phyloP scores from a whole-genome alignment of 2,888 invertebrate genomes.

The Operophtera brumata region DNA sequence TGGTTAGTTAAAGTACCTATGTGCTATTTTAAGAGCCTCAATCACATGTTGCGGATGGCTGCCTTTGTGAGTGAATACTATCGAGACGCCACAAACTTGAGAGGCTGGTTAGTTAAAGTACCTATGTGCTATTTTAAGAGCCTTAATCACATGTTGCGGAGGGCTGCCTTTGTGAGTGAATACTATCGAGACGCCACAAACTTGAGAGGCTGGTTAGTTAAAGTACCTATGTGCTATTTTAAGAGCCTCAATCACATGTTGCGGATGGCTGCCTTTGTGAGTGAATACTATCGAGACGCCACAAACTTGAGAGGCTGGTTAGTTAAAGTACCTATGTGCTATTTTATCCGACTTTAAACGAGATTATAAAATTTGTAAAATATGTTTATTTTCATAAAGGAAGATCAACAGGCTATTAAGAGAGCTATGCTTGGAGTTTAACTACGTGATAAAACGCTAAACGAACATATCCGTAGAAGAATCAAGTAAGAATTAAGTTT shows the following conservation, averaged over 20 bases:
- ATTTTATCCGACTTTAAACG: too few species aligned
- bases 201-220: background rate
- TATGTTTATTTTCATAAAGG: too few species aligned
- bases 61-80: background rate
- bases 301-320: background rate
- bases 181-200: background rate
- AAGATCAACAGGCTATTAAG: too few species aligned
- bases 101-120: background rate
- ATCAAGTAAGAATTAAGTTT: too few species aligned
- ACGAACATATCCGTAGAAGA: too few species aligned
- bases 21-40: background rate
- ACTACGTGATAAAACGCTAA: too few species aligned
- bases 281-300: background rate
- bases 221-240: too few species aligned
- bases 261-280: conserved; percentile 3
- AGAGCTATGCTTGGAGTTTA: too few species aligned
- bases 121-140: background rate
- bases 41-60: conserved; percentile 6
- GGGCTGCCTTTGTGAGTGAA: conserved; percentile 1
- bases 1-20: background rate
- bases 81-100: background rate
- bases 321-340: background rate
- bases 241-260: conserved; percentile 8
- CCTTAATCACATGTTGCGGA: conserved; percentile 9
- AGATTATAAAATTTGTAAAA: too few species aligned